Evolutionary conservation across 2,113 vertebrate species (phyloP).

Genomic region (Oncorhynchus clarkii): DNA sequence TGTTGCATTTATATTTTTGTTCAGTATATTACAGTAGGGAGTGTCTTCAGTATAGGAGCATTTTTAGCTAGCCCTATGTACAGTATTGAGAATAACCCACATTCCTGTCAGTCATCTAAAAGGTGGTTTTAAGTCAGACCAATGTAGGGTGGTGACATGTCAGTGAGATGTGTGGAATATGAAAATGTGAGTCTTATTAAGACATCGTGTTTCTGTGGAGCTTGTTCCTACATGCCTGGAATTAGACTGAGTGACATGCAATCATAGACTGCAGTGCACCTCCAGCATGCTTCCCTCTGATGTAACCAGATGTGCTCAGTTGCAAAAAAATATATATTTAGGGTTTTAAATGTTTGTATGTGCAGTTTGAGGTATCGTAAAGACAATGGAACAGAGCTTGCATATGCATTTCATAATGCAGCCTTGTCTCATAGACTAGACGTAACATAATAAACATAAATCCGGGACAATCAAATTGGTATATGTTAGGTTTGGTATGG

Average conservation of each 20-base stretch:
- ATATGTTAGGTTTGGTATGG: not conserved
- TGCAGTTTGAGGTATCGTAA: conserved; percentile 12
- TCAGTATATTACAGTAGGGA: not conserved
- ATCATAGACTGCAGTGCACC: conserved; percentile 31
- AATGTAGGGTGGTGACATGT: not conserved
- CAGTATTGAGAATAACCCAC: not conserved
- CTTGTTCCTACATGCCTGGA: conserved; percentile 36
- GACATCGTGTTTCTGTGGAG: conserved; percentile 15
- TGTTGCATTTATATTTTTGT: no score
- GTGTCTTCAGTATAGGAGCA: not conserved
- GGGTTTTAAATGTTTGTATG: not conserved
- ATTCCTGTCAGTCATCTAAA: not conserved
- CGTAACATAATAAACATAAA: no score
- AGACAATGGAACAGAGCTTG: not conserved
- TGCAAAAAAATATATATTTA: no score
- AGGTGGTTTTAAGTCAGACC: not conserved
- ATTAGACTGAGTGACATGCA: conserved; percentile 37
- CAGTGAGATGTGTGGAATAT: conserved; percentile 3
- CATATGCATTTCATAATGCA: not conserved
- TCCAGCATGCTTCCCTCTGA: not conserved
- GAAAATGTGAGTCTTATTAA: not conserved
- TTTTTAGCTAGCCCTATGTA: not conserved
- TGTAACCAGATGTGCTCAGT: not conserved
- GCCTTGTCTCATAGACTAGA: not conserved
- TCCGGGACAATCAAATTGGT: no score